Evolutionary conservation across 2,797 vertebrate genomes (phyloP).

Genomic region (Chlorospingus semifuscus): DNA sequence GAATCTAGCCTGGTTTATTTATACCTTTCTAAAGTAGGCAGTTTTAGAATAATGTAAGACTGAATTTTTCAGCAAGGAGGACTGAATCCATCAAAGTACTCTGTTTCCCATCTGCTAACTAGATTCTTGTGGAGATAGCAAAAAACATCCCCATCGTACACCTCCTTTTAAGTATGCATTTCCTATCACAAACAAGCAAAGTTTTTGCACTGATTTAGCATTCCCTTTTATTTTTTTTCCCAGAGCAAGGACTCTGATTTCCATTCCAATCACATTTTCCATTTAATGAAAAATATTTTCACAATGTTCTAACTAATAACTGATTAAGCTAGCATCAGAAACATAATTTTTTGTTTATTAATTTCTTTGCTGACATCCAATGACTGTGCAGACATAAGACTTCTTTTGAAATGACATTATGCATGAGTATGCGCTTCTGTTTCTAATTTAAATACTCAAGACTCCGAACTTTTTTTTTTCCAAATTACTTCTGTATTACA

Average conservation of each 20-base stretch:
- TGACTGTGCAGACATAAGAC: not conserved
- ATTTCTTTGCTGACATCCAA: not conserved
- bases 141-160: not conserved
- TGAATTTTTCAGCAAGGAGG: not conserved
- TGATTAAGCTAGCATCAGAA: not conserved
- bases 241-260: not conserved
- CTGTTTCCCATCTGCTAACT: not conserved
- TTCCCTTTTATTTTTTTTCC: not conserved
- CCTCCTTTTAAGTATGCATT: not conserved
- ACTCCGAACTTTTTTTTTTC: not conserved
- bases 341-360: not conserved
- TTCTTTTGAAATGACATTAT: constrained; percentile 5
- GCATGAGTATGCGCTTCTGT: not conserved
- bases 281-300: not conserved
- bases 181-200: not conserved
- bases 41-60: not conserved
- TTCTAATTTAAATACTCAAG: not conserved
- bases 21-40: not conserved
- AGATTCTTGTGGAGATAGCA: not conserved
- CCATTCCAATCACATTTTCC: not conserved
- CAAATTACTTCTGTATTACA: not conserved
- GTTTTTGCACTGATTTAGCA: not conserved
- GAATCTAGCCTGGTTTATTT: not conserved
- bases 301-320: not conserved
- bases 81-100: not conserved